Evolutionary conservation across 2,113 vertebrate genomes (phyloP), one percentile per base, ranked within the genome.

Genomic region (Salvelinus alpinus): DNA sequence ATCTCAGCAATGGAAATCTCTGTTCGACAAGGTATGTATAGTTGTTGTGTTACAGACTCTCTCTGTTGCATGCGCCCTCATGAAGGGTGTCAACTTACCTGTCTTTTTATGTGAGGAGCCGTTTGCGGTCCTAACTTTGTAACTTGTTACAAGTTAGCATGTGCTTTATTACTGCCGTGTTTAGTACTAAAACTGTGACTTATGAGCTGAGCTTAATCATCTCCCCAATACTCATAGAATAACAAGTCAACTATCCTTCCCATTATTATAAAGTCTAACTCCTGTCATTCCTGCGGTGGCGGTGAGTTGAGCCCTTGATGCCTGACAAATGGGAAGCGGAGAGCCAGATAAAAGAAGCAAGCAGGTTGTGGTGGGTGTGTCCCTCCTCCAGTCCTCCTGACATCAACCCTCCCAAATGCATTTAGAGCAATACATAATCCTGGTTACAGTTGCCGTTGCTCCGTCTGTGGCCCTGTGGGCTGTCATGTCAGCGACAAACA

Each of bases 11-110:
- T 96, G 95, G 95, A 96, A 96, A 93, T 90, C 89, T 85, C 90
- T 96, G 8, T 96, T 96, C 89, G 95, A 96, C 90, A 93, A 96
- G 95, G 95, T 96, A 95, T 84, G 92, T 89, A 80, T 24, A 25
- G 67, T 70, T 22, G 4, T 69, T 77, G 57, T 7, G 18, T 62
- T 7, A 62, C 59, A n/a, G 51, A 18, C 51, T 18, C 51, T 13
- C 14, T 34, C 5, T 60, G 67, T 3, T 88, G 85, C 83, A 86
- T 87, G 87, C 9, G 9, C 9, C 2, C 9, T 11, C 38, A 44
- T 38, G 34, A 38, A 2, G 34, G 8, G 34, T 2, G 34, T 82
- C 66, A 79, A 77, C 77, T 70, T 73, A 38, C 82, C 4, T 14
- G 60, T 18, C 13, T 13, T 54, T 11, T 44, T 44, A 44, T 44